Evolutionary conservation across 2,113 vertebrate species (phyloP).

Genomic region (Rissa tridactyla): DNA sequence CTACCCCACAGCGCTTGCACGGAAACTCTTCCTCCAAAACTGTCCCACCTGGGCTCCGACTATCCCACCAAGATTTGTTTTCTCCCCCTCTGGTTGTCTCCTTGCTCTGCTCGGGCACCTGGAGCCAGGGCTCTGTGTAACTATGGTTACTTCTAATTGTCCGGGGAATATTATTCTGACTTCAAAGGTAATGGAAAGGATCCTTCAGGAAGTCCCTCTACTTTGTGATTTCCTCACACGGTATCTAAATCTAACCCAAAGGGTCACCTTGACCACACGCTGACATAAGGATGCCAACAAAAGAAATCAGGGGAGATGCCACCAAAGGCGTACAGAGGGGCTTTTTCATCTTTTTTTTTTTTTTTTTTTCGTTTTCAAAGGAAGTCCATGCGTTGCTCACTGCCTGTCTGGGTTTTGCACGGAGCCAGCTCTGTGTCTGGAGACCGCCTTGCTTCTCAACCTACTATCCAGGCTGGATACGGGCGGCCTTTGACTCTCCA

Average conservation of each 20-base stretch:
- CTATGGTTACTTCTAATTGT: background rate
- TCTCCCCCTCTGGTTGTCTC: background rate
- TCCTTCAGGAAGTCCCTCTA: background rate
- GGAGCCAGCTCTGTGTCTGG: background rate
- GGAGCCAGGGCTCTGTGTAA: background rate
- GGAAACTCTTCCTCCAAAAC: no score
- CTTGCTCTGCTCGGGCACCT: background rate
- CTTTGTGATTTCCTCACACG: background rate
- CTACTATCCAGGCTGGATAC: background rate
- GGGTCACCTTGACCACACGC: background rate
- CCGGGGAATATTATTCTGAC: background rate
- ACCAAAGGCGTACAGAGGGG: rapidly evolving
- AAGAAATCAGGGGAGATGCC: background rate
- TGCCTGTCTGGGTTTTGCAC: rapidly evolving
- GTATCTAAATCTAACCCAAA: background rate
- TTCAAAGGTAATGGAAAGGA: background rate
- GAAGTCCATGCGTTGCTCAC: background rate
- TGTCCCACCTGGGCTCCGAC: background rate
- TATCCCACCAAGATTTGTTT: background rate
- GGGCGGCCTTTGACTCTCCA: background rate
- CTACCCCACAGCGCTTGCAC: background rate
- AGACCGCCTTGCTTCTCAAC: background rate
- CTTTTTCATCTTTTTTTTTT: background rate
- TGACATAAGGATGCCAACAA: background rate
- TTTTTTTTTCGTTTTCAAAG: background rate